Percentiles rank a stretch among this genome's conserved stretches.
Conservation (phyloP, 2,113 vertebrate species). For the Phrynosoma blainvillii region DNA sequence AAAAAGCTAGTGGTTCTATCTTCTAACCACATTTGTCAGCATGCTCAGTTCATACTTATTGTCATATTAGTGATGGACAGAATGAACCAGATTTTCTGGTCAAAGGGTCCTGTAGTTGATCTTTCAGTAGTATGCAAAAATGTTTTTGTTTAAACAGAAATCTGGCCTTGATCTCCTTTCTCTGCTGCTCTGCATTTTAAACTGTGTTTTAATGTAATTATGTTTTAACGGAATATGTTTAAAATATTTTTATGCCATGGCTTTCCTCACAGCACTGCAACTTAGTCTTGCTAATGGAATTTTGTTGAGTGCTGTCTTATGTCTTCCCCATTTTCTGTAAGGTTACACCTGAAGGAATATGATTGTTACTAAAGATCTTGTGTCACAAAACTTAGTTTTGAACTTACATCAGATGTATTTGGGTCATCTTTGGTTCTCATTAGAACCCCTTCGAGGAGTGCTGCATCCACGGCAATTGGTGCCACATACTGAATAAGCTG, state of each 20-base stretch:
- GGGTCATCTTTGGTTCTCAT: conserved; percentile 85
- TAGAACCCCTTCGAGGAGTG: conserved; percentile 84
- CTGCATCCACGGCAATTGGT: conserved; percentile 82
- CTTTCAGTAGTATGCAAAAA: background rate
- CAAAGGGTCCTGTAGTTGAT: background rate
- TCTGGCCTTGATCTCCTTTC: background rate
- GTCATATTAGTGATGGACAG: background rate
- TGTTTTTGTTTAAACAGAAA: background rate
- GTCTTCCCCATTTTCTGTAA: background rate
- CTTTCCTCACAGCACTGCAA: background rate
- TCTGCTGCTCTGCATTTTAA: no score
- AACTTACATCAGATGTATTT: conserved; percentile 83
- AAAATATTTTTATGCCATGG: background rate
- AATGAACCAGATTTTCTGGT: background rate
- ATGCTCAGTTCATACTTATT: background rate
- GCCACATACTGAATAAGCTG: conserved; percentile 75
- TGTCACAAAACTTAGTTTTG: background rate
- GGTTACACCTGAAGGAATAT: background rate
- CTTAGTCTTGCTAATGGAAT: background rate
- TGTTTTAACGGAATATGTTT: no score
- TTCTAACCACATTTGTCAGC: background rate
- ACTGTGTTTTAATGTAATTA: no score
- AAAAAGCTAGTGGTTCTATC: background rate
- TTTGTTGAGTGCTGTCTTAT: background rate
- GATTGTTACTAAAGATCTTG: background rate